These are phyloP conservation scores for Trachelus troglodyta DNA, from an alignment of 2,888 invertebrate species.

Conservation along the genomic window DNA sequence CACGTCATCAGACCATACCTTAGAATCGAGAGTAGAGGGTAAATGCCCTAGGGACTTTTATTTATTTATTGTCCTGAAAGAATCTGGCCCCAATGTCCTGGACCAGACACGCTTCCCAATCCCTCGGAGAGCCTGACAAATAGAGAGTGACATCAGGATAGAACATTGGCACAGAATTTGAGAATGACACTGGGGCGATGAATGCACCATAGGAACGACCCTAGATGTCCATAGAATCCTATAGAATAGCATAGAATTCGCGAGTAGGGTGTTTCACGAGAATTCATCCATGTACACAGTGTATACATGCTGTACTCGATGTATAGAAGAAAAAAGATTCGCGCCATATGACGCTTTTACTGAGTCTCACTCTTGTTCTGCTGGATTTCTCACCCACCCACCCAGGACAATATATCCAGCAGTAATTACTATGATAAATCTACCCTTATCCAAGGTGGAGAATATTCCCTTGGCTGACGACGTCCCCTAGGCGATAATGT, in stretches of 20 bases:
- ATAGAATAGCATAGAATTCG: conserved; percentile 36
- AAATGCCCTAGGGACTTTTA: neutral
- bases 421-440: conserved; percentile 56
- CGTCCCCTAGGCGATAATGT: neutral
- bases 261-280: conserved; percentile 49
- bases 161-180: neutral
- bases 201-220: neutral
- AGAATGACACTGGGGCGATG: neutral
- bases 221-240: neutral
- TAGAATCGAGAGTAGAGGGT: neutral
- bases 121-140: neutral
- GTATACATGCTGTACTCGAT: neutral
- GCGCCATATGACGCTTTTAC: conserved; percentile 53
- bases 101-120: neutral
- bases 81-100: neutral
- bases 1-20: neutral
- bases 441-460: neutral
- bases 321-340: neutral
- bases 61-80: neutral
- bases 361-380: conserved; percentile 27
- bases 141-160: neutral
- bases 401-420: conserved; percentile 29
- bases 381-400: conserved; percentile 37
- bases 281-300: conserved; percentile 43
- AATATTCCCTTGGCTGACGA: neutral